Evolutionary conservation across 2,888 invertebrate genomes (phyloP).

Genomic region (Metopia argyrocephala): DNA sequence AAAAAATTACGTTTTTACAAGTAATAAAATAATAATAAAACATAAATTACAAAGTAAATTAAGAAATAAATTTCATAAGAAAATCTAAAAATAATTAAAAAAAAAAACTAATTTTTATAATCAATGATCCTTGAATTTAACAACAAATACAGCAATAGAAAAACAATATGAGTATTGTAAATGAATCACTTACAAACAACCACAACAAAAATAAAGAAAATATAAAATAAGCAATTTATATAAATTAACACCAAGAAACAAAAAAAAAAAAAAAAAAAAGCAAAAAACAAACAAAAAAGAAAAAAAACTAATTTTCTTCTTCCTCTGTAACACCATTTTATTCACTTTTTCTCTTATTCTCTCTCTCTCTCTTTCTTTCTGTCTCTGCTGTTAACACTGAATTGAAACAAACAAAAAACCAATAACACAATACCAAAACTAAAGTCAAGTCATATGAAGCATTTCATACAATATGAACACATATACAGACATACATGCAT

Average conservation of each 20-base stretch:
- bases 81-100: background rate
- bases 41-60: background rate
- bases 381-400: too few species aligned
- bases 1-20: background rate
- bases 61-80: slow-evolving; percentile 8
- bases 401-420: too few species aligned
- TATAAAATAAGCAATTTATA: slow-evolving; percentile 39
- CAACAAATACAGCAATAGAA: slow-evolving; percentile 12
- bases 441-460: too few species aligned
- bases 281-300: background rate
- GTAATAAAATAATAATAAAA: background rate
- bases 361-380: too few species aligned
- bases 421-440: too few species aligned
- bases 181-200: background rate
- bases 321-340: too few species aligned
- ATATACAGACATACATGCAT: too few species aligned
- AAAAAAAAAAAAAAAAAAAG: background rate
- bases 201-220: background rate
- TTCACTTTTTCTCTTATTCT: too few species aligned
- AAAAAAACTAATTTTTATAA: slow-evolving; percentile 32
- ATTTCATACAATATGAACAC: too few species aligned
- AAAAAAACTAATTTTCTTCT: too few species aligned
- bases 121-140: slow-evolving; percentile 47
- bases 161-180: too few species aligned
- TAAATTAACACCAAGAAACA: slow-evolving; percentile 49